phyloP scores from a whole-genome alignment of 2,113 vertebrate genomes.

The Todiramphus saurophagus region DNA sequence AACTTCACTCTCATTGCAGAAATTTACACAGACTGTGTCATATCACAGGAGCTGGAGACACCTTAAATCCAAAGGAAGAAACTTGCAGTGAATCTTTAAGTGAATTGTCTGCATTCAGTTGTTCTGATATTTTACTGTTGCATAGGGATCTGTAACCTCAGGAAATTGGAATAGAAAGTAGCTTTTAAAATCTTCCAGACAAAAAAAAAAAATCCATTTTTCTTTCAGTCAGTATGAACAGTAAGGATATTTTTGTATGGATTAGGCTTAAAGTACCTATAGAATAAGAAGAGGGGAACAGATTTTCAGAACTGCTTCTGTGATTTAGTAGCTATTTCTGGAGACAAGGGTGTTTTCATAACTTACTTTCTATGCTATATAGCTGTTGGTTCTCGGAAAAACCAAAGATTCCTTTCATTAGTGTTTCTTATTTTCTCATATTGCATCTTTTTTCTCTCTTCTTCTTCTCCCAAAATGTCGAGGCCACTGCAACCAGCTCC shows the following conservation, averaged over 20 bases:
- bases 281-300: background rate
- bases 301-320: background rate
- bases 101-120: background rate
- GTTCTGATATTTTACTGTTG: background rate
- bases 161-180: background rate
- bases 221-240: background rate
- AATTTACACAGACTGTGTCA: background rate
- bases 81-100: background rate
- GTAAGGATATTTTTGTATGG: fast-evolving
- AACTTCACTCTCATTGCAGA: background rate
- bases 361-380: background rate
- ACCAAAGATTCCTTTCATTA: background rate
- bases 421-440: background rate
- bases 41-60: background rate
- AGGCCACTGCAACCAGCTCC: background rate
- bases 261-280: background rate
- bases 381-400: background rate
- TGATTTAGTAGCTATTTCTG: background rate
- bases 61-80: background rate
- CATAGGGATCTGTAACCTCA: background rate
- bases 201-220: background rate
- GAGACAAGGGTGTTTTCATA: background rate
- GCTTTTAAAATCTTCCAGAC: background rate
- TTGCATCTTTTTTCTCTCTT: background rate
- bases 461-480: background rate